A percentile compares a stretch with the other conserved stretches of the same genome.
phyloP scores from a whole-genome alignment of 2,113 vertebrate species.

The Psammodynastes pulverulentus region DNA sequence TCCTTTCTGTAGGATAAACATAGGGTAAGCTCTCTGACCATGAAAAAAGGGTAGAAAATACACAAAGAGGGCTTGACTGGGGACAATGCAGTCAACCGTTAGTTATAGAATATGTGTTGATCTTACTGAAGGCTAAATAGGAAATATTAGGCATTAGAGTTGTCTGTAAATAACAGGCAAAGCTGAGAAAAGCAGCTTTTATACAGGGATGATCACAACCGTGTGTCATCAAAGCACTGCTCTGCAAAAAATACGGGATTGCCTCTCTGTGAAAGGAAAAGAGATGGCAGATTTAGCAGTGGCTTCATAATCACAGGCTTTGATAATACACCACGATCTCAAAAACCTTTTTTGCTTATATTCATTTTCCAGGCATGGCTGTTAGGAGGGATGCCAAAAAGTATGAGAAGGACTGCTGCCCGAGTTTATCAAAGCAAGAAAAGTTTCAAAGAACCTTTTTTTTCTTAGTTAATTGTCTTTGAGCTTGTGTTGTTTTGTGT shows the following conservation, averaged over 20 bases:
- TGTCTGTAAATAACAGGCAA: neutral
- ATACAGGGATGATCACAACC: accelerated
- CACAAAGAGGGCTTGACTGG: neutral
- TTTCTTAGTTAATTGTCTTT: neutral
- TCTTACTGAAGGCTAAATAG: neutral
- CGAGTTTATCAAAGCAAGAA: neutral
- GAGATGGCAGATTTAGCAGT: neutral
- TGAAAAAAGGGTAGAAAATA: neutral
- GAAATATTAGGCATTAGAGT: slow-evolving; percentile 12
- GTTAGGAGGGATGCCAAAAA: accelerated
- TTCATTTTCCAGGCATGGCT: neutral
- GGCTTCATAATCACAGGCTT: slow-evolving; percentile 6
- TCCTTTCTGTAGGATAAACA: neutral
- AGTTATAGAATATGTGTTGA: neutral
- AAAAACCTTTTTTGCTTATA: slow-evolving; percentile 1
- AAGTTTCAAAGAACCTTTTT: neutral
- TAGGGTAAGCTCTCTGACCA: neutral
- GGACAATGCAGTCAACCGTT: neutral
- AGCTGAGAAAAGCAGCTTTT: accelerated
- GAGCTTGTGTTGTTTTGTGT: neutral
- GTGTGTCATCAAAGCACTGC: neutral
- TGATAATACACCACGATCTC: neutral
- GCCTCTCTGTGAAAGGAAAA: neutral
- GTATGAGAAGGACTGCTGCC: neutral
- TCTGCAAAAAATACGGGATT: neutral